Evolutionary conservation across 2,888 invertebrate genomes (phyloP).

Genomic region (Brenthis daphne): DNA sequence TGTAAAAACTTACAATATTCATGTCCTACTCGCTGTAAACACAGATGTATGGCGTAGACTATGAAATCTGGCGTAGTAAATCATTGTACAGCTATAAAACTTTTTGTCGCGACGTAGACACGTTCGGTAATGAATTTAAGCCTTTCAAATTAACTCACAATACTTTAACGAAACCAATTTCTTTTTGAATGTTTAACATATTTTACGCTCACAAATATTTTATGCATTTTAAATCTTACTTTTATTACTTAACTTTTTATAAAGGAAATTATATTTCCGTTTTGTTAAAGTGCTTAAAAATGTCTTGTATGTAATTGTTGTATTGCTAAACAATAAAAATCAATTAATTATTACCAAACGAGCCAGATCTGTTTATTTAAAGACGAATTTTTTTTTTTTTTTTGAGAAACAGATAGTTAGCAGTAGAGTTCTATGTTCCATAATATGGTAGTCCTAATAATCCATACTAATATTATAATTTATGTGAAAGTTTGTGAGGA

Average conservation of each 20-base stretch:
- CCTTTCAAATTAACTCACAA: conserved; percentile 43
- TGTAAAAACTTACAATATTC: conserved; percentile 36
- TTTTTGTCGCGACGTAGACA: conserved; percentile 62
- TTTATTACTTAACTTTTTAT: neutral
- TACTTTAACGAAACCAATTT: conserved; percentile 18
- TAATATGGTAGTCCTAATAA: too few species aligned
- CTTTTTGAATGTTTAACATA: conserved; percentile 7
- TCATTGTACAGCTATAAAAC: conserved; percentile 68
- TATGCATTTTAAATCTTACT: neutral
- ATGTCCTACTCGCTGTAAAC: conserved; percentile 37
- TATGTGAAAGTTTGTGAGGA: too few species aligned
- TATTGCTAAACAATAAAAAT: too few species aligned
- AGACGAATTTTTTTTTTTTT: too few species aligned
- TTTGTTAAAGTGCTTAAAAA: neutral
- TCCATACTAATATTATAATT: too few species aligned
- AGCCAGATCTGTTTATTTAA: too few species aligned
- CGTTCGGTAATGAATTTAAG: conserved; percentile 46
- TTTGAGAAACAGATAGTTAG: too few species aligned
- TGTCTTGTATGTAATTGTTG: too few species aligned
- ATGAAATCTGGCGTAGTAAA: conserved; percentile 69
- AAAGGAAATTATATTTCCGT: neutral
- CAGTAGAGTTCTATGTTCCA: too few species aligned
- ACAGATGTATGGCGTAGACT: conserved; percentile 48
- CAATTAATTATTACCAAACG: too few species aligned
- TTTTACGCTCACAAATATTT: conserved; percentile 16